These are phyloP conservation scores for Hydriomena furcata DNA, from an alignment of 2,888 invertebrate genomes.

Conservation along the genomic window DNA sequence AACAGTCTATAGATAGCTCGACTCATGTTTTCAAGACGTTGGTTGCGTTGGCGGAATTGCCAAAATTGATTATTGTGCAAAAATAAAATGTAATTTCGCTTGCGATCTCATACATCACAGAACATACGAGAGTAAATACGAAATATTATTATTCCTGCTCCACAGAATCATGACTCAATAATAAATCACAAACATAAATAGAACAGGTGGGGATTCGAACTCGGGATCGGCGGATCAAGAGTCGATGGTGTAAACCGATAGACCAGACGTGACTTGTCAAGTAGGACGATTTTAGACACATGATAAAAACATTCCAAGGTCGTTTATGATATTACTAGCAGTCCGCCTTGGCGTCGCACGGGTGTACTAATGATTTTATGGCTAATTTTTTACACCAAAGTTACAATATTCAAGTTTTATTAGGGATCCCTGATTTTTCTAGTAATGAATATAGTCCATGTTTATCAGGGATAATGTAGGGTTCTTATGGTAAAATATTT, in stretches of 20 bases:
- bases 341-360: too few species aligned
- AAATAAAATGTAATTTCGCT: slow-evolving; percentile 50
- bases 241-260: slow-evolving; percentile 3
- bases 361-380: too few species aligned
- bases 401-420: too few species aligned
- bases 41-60: too few species aligned
- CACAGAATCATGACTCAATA: slow-evolving; percentile 34
- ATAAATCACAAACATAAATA: slow-evolving; percentile 26
- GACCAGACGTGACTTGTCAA: slow-evolving; percentile 2
- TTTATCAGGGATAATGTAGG: too few species aligned
- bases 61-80: background rate
- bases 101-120: slow-evolving; percentile 50
- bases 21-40: too few species aligned
- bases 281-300: slow-evolving; percentile 12
- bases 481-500: too few species aligned
- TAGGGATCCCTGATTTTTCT: too few species aligned
- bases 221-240: slow-evolving; percentile 2
- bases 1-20: too few species aligned
- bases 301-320: background rate
- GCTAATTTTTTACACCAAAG: too few species aligned
- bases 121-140: slow-evolving; percentile 58
- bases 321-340: background rate
- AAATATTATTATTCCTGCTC: slow-evolving; percentile 56
- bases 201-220: slow-evolving; percentile 37
- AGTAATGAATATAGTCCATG: too few species aligned